A percentile compares a stretch with the other conserved stretches of the same genome.
These are phyloP conservation scores for Dicrurus megarhynchus DNA, from an alignment of 2,113 vertebrate genomes.

Conservation along the genomic window DNA sequence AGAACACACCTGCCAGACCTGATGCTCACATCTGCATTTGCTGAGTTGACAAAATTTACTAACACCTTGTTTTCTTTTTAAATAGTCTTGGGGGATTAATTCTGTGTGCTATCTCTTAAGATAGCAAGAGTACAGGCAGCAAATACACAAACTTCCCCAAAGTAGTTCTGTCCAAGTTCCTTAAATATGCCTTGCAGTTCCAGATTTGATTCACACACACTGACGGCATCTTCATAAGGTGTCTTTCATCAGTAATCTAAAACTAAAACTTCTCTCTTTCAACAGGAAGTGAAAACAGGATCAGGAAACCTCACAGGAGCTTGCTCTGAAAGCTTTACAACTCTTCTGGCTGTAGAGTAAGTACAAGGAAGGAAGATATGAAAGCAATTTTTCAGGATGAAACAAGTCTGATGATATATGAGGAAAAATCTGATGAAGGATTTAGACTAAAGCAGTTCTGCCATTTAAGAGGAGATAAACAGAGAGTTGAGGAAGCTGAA, in stretches of 20 bases:
- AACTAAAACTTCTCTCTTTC: not conserved
- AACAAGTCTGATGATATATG: not conserved
- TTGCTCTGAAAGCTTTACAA: slow-evolving; percentile 16
- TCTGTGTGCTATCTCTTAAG: not conserved
- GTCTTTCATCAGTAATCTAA: not conserved
- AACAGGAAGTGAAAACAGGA: not conserved
- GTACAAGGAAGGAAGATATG: not conserved
- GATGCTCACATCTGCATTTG: not conserved
- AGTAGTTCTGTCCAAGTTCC: not conserved
- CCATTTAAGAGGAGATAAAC: not conserved
- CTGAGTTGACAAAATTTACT: not conserved
- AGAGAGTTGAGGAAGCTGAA: not conserved
- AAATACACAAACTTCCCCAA: not conserved
- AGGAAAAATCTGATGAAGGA: not conserved
- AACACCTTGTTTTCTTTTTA: slow-evolving; percentile 10
- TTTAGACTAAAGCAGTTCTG: not conserved
- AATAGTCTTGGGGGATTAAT: not conserved
- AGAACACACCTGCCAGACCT: not conserved
- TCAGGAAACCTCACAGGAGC: not conserved
- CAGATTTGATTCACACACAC: not conserved
- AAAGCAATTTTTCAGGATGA: not conserved
- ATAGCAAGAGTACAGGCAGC: not conserved
- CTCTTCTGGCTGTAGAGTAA: not conserved
- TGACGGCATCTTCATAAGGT: not conserved
- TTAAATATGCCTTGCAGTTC: not conserved